phyloP scores from a whole-genome alignment of 1,140 invertebrate species.

The Drosophila littoralis region DNA sequence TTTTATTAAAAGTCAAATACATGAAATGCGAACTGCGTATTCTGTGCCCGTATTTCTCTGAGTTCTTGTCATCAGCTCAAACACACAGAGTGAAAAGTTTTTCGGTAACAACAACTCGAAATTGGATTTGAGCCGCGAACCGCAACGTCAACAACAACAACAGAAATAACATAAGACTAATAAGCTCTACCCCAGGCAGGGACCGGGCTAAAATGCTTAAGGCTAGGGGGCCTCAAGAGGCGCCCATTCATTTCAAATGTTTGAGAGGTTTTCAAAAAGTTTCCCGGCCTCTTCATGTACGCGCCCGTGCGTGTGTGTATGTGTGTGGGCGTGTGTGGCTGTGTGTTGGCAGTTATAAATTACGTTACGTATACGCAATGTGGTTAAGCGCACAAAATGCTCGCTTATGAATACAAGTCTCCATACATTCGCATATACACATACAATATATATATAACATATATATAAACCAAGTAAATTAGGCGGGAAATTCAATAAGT shows the following conservation, averaged over 20 bases:
- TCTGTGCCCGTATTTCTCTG: neutral
- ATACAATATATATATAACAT: constrained; percentile 2
- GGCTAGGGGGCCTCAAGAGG: constrained; percentile 2
- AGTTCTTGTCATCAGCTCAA: constrained; percentile 42
- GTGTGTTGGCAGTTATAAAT: constrained; percentile 62
- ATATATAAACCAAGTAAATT: constrained; percentile 70
- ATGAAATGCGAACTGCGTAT: constrained; percentile 13
- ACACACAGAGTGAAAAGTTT: constrained; percentile 39
- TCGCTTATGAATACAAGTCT: constrained; percentile 68
- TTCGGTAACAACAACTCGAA: constrained; percentile 22
- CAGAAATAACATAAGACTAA: constrained; percentile 47
- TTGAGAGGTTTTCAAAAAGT: constrained; percentile 41
- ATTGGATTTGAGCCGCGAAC: constrained; percentile 63
- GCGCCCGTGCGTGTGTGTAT: neutral
- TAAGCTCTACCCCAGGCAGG: constrained; percentile 44
- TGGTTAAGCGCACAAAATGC: constrained; percentile 65
- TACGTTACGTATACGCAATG: constrained; percentile 76
- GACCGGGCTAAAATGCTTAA: constrained; percentile 31
- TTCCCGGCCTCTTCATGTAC: constrained; percentile 7
- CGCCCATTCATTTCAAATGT: constrained; percentile 35
- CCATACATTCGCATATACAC: neutral
- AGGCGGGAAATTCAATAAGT: constrained; percentile 75
- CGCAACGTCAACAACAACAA: constrained; percentile 28
- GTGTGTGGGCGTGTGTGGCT: neutral
- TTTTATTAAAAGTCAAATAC: constrained; percentile 44